phyloP scores from a whole-genome alignment of 2,888 invertebrate genomes.

The Helleia helle region DNA sequence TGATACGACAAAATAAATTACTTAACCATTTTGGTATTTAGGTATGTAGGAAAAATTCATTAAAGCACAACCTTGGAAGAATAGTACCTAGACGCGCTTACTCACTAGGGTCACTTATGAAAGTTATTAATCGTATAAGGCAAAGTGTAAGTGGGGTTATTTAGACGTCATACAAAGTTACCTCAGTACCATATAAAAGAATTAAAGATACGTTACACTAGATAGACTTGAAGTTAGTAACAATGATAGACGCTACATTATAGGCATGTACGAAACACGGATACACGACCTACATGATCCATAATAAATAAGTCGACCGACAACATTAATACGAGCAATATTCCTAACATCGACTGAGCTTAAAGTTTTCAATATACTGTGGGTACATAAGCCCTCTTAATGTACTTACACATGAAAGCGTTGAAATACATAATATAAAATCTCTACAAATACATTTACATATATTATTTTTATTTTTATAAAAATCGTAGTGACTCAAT shows the following conservation, averaged over 20 bases:
- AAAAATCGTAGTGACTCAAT: slow-evolving; percentile 5
- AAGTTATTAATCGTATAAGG: slow-evolving; percentile 63
- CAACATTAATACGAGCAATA: not conserved
- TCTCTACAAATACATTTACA: not conserved
- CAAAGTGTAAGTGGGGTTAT: slow-evolving; percentile 68
- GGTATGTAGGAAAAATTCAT: slow-evolving; percentile 56
- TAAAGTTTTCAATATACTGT: not conserved
- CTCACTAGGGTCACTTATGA: slow-evolving; percentile 60
- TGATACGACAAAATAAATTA: slow-evolving; percentile 31
- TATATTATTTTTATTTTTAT: not conserved
- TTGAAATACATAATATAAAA: not conserved
- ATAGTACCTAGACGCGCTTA: slow-evolving; percentile 70
- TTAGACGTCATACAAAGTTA: slow-evolving; percentile 32
- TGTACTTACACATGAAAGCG: not conserved
- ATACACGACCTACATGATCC: not conserved
- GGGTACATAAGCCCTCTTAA: not conserved
- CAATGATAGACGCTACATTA: not conserved
- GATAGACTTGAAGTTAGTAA: not conserved
- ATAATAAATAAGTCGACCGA: not conserved
- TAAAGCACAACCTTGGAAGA: slow-evolving; percentile 74
- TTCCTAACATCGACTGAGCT: slow-evolving; percentile 5
- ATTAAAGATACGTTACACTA: slow-evolving; percentile 5
- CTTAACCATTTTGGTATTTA: slow-evolving; percentile 27
- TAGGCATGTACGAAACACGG: not conserved
- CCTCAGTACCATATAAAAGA: slow-evolving; percentile 16